A percentile compares a stretch with the other conserved stretches of the same genome.
phyloP scores from a whole-genome alignment of 2,888 invertebrate species.

The Mesochorus sp. region DNA sequence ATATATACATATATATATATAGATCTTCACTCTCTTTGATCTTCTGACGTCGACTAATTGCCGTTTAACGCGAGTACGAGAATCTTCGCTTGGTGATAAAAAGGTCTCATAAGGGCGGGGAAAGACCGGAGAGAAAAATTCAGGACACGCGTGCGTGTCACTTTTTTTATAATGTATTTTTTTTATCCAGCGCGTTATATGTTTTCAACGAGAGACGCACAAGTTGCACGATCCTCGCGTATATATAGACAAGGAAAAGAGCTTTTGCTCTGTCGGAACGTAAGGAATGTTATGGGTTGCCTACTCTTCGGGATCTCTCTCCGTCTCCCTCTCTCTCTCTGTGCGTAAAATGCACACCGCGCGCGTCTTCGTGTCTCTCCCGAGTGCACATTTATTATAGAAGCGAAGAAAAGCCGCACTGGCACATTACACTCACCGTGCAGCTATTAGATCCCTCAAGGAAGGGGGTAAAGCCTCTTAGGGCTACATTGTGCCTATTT shows the following conservation, averaged over 20 bases:
- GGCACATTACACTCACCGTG: slow-evolving; percentile 21
- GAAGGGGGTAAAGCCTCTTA: neutral
- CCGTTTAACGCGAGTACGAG: slow-evolving; percentile 42
- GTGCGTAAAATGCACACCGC: neutral
- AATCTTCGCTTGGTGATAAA: slow-evolving; percentile 6
- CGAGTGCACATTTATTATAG: neutral
- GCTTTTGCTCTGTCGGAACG: slow-evolving; percentile 38
- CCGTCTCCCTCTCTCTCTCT: neutral
- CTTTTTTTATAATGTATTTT: neutral
- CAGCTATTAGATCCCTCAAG: slow-evolving; percentile 37
- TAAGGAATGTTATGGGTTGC: slow-evolving; percentile 47
- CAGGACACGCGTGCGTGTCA: slow-evolving; percentile 44
- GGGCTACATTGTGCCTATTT: slow-evolving; percentile 25
- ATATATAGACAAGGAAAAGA: neutral
- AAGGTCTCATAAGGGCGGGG: neutral
- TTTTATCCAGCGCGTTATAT: slow-evolving; percentile 9
- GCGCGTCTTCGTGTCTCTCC: neutral
- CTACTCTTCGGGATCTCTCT: neutral
- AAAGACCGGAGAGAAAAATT: slow-evolving; percentile 44
- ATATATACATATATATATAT: too few relatives aligned
- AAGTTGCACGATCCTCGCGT: neutral
- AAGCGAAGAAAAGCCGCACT: neutral
- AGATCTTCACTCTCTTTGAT: slow-evolving; percentile 38
- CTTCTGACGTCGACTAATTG: slow-evolving; percentile 54
- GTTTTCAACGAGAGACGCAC: slow-evolving; percentile 4